Conservation (phyloP, 2,113 vertebrate genomes). For the Gnathonemus longibarbis region DNA sequence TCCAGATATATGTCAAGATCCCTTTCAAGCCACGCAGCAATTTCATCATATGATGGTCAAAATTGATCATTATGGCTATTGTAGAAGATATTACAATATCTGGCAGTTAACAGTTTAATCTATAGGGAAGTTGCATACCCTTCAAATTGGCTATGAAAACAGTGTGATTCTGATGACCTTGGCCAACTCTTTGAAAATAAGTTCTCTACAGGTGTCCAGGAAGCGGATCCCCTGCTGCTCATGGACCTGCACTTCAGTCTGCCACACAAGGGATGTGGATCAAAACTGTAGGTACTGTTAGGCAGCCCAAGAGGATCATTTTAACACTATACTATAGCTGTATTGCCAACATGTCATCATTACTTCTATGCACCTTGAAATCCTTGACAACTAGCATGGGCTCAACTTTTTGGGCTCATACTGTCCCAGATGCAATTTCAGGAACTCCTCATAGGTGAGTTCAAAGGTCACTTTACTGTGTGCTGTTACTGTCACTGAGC, state of each 20-base stretch:
- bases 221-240: not conserved
- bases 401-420: constrained; percentile 77
- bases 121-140: not conserved
- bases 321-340: not conserved
- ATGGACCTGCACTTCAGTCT: constrained; percentile 67
- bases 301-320: no score
- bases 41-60: no score
- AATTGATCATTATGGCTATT: no score
- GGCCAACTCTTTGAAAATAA: not conserved
- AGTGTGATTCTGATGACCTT: not conserved
- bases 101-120: not conserved
- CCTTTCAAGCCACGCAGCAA: not conserved
- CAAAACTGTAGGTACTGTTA: not conserved
- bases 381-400: constrained; percentile 77
- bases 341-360: not conserved
- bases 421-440: constrained; percentile 72
- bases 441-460: constrained; percentile 82
- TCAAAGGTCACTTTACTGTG: constrained; percentile 82
- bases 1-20: not conserved
- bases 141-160: not conserved
- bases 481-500: constrained; percentile 72
- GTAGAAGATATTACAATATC: not conserved
- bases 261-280: constrained; percentile 26
- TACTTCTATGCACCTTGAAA: constrained; percentile 65
- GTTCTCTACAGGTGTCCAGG: not conserved